Evolutionary conservation across 2,797 vertebrate genomes (phyloP), one percentile per base, ranked within the genome.

Genomic region (Falco concolor): DNA sequence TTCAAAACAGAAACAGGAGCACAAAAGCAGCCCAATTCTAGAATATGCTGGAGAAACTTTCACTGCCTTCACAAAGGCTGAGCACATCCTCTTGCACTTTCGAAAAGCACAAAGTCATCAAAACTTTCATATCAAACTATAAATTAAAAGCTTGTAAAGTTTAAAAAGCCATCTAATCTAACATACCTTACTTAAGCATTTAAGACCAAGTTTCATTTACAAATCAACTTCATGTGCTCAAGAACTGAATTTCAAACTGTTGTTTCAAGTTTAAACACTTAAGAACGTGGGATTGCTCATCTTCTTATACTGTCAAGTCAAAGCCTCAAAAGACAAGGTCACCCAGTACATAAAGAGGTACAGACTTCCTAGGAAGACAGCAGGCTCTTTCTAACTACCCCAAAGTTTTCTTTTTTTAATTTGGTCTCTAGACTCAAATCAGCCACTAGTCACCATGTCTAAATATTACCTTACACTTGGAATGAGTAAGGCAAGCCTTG

Each of bases 31-130:
- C 34, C 18, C 27, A 64, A 2, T 60, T 90, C 44, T 79, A 77
- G 70, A 84, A 38, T 22, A 74, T 28, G 27, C 27, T 81, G 57
- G 27, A 92, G 89, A 81, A 89, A 78, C 63, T 86, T 92, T 56
- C 76, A 70, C 65, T 89, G 84, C 24, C 61, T 75, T 85, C 60
- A 80, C 38, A 6, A 64, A 79, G n/a, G 60, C 84, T 75, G 25
- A 89, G 75, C 64, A 87, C 53, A 80, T 83, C 40, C 84, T 90
- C 93, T 88, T 72, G 57, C 79, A 78, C 87, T 93, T 96, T 88
- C 72, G 10, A 73, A 91, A 89, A 89, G 57, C 34, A 83, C 23
- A 64, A 49, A 77, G 65, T 13, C 32, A 64, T 83, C 75, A 78
- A 86, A 87, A 89, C 21, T 83, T 79, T 61, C 75, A 80, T 1